phyloP scores from a whole-genome alignment of 1,140 invertebrate genomes.

The Cherax quadricarinatus region DNA sequence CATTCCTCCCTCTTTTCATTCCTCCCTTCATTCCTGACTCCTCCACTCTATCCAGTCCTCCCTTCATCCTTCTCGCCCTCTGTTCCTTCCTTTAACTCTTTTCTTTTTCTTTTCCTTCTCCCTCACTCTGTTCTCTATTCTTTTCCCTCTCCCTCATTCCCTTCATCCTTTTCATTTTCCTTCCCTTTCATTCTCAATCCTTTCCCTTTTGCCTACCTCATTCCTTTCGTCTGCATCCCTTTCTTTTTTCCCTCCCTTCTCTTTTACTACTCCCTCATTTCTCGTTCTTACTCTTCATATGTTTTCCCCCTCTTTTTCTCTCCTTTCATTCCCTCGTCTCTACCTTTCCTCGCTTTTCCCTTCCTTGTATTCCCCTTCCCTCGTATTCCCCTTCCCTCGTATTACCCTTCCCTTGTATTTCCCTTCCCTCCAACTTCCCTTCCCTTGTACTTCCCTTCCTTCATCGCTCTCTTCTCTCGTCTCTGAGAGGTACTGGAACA shows the following conservation, averaged over 20 bases:
- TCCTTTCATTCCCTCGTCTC: too few species aligned
- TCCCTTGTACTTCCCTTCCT: neutral
- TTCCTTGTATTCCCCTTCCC: too few species aligned
- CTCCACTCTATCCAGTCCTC: neutral
- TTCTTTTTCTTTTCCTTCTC: too few species aligned
- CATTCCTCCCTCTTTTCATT: neutral
- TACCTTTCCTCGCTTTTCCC: too few species aligned
- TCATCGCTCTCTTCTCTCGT: neutral
- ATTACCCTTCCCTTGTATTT: too few species aligned
- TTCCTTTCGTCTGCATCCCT: neutral
- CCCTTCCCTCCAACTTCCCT: neutral
- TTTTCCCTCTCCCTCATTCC: neutral
- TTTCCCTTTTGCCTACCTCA: neutral
- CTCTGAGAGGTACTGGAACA: neutral
- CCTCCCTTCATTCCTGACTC: neutral
- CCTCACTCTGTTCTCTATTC: neutral
- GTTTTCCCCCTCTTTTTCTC: too few species aligned
- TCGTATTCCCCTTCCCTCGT: too few species aligned
- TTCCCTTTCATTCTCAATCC: neutral
- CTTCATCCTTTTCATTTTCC: neutral
- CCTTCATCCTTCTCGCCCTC: neutral
- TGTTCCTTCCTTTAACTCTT: too few species aligned
- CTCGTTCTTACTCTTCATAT: too few species aligned
- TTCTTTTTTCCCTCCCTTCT: neutral
- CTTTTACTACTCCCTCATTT: neutral